Conservation (phyloP, 1,140 invertebrate genomes). For the Zaprionus taronus region DNA sequence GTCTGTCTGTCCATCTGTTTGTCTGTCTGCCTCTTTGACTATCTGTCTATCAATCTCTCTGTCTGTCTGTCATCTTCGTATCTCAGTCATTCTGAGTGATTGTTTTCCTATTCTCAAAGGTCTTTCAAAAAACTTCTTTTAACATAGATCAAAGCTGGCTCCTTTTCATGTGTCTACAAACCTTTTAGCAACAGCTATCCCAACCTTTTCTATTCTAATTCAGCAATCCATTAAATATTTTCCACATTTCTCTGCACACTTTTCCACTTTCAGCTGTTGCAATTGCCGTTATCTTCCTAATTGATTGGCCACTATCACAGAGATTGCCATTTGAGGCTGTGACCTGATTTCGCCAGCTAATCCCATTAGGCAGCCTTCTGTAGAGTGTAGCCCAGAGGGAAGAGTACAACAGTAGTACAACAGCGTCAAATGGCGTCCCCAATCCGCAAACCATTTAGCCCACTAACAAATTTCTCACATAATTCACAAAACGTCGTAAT, state of each 20-base stretch:
- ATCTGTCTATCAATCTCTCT: no score
- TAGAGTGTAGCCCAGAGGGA: background rate
- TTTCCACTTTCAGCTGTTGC: conserved; percentile 4
- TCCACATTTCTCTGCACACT: conserved; percentile 10
- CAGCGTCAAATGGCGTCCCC: background rate
- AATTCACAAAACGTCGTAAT: conserved; percentile 83
- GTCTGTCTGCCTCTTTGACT: no score
- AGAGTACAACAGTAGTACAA: background rate
- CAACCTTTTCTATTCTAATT: background rate
- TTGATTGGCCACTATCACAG: conserved; percentile 26
- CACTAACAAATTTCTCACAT: conserved; percentile 78
- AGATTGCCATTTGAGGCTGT: conserved; percentile 22
- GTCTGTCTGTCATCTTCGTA: no score
- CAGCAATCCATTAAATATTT: conserved; percentile 4
- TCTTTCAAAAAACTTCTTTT: background rate
- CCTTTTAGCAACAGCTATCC: background rate
- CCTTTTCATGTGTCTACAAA: background rate
- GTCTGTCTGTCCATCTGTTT: no score
- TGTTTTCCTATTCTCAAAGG: background rate
- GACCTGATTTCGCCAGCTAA: conserved; percentile 19
- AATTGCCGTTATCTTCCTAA: conserved; percentile 25
- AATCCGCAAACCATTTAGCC: conserved; percentile 66
- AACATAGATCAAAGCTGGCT: background rate
- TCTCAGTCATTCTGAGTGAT: no score
- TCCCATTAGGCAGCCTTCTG: background rate